Conservation (phyloP, 2,113 vertebrate genomes). For the Rhinogobius similis region DNA sequence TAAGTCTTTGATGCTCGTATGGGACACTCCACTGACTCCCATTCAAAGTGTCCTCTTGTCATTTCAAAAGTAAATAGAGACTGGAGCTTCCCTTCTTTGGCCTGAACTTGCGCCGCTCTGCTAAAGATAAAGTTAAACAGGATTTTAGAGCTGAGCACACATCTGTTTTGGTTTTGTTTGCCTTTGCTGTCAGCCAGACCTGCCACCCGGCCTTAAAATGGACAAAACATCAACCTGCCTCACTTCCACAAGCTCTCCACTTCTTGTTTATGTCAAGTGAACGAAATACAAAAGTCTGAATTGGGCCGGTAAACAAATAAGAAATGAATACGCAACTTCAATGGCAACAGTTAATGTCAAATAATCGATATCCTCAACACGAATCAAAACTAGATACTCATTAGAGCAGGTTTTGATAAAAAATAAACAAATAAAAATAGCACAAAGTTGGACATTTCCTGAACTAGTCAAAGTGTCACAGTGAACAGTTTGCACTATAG, state of each 20-base stretch:
- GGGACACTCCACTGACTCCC: neutral
- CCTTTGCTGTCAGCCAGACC: constrained; percentile 16
- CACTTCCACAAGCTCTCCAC: neutral
- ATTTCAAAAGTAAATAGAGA: constrained; percentile 3
- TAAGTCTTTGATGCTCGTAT: neutral
- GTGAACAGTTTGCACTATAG: too few relatives aligned
- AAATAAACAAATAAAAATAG: neutral
- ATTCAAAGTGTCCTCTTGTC: neutral
- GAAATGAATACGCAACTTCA: neutral
- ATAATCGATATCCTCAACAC: neutral
- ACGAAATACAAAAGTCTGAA: neutral
- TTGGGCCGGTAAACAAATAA: neutral
- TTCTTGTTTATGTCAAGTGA: neutral
- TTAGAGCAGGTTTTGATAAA: neutral
- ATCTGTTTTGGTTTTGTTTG: constrained; percentile 36
- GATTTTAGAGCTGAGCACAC: constrained; percentile 26
- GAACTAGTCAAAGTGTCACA: too few relatives aligned
- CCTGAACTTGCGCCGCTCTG: constrained; percentile 15
- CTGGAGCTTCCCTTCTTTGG: neutral
- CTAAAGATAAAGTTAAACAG: constrained; percentile 52
- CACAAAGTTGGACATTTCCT: neutral
- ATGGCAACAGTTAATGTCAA: neutral
- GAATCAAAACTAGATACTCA: neutral
- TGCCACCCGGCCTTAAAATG: constrained; percentile 1
- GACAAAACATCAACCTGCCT: constrained; percentile 13